Evolutionary conservation across 1,140 invertebrate genomes (phyloP).

Genomic region (Coptotermes formosanus): DNA sequence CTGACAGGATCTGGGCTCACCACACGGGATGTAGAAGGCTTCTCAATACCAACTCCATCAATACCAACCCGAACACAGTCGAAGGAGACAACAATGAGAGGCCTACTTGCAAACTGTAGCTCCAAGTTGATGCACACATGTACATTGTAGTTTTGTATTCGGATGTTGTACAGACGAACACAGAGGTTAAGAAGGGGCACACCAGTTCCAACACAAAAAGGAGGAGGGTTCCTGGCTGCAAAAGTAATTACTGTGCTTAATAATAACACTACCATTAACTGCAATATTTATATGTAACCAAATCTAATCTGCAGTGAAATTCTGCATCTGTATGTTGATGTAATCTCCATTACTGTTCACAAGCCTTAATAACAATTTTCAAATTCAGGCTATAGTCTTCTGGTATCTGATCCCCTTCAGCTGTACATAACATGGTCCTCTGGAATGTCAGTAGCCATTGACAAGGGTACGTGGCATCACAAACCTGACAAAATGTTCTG

Average conservation of each 20-base stretch:
- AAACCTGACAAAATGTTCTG: too few species aligned
- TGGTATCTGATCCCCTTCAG: too few species aligned
- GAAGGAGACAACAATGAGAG: constrained; percentile 22
- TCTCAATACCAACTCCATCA: constrained; percentile 20
- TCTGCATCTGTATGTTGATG: too few species aligned
- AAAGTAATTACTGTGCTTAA: background rate
- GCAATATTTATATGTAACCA: too few species aligned
- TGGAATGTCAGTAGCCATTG: too few species aligned
- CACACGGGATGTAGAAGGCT: background rate
- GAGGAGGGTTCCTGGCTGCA: constrained; percentile 24
- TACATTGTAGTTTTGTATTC: background rate
- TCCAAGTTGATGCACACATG: constrained; percentile 24
- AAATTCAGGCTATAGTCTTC: too few species aligned
- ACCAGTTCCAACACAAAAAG: background rate
- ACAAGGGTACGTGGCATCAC: too few species aligned
- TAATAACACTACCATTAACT: too few species aligned
- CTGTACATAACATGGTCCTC: too few species aligned
- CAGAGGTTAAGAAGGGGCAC: constrained; percentile 23
- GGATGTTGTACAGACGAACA: constrained; percentile 20
- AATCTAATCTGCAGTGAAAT: too few species aligned
- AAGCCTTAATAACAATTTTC: too few species aligned
- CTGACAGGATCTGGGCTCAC: background rate
- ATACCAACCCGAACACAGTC: constrained; percentile 17
- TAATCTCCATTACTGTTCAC: too few species aligned
- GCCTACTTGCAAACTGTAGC: background rate